Base-by-base conservation (phyloP, 1,140 invertebrate genomes). In the Drosophila lacertosa region DNA sequence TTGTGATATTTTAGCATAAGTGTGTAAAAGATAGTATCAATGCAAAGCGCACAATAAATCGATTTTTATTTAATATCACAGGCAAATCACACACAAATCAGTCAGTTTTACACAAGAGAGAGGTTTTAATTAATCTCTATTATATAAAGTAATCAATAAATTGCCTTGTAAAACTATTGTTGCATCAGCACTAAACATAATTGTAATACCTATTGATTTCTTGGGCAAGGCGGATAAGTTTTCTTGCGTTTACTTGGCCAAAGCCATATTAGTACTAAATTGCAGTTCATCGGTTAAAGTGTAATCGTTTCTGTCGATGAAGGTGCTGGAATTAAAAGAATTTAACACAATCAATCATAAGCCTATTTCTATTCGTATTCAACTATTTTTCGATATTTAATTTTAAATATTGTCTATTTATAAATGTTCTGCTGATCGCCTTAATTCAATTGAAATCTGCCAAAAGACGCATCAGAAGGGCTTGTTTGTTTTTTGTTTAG, bases 21-120 rank as follows among this genome's bases (percentile, higher is more conserved):
- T 39, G 51, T 24, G 45, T 82, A 78, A 57, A 37, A 37, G 11
- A 32, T 83, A 78, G 60, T 35, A 24, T 44, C 16, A 15, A 73
- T 58, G 77, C 82, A 71, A 68, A 86, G 81, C 81, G 81, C 82
- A 88, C 81, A 86, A 63, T 58, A 71, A 62, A 81, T 71, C 60
- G 45, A 74, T 81, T 67, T 33, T 26, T n/a, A 60, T 13, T 18
- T 63, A 32, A 44, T 60, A 33, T 26, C 22, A 44, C 50, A 20
- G 39, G 24, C 59, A 63, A 42, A 48, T n/a, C n/a, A 40, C 3
- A 45, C 18, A 33, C 10, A 53, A 13, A 60, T n/a, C 15, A 62
- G 53, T 53, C 50, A 20, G 50, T 45, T 53, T 13, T 51, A 26
- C n/a, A 18, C 42, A 51, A 42, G 24, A 22, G 26, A 55, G 40